A percentile compares a stretch with the other conserved stretches of the same genome.
phyloP scores from a whole-genome alignment of 1,140 invertebrate species.

The Apis dorsata region DNA sequence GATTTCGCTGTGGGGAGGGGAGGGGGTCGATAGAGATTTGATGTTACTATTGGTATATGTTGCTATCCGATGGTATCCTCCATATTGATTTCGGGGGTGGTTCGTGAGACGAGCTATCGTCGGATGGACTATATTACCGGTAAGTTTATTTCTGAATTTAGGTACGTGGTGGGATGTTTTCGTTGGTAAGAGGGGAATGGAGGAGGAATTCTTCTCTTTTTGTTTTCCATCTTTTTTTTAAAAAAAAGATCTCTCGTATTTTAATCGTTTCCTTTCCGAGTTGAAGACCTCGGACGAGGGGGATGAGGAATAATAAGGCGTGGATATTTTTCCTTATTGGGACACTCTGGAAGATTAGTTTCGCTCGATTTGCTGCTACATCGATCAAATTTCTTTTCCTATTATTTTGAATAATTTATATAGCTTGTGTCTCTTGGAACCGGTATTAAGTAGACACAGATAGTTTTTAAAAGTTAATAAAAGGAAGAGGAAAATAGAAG shows the following conservation, averaged over 20 bases:
- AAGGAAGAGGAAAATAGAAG: neutral
- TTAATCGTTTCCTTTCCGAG: too few relatives aligned
- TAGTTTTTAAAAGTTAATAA: neutral
- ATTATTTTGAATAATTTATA: neutral
- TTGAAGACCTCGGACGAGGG: neutral
- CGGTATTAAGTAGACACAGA: neutral
- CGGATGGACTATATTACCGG: neutral
- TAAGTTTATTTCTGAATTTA: neutral
- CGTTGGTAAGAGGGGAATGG: too few relatives aligned
- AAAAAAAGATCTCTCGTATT: too few relatives aligned
- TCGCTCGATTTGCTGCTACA: neutral
- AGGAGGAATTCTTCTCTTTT: too few relatives aligned
- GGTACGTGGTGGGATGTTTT: too few relatives aligned
- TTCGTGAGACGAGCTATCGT: neutral
- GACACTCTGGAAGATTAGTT: neutral
- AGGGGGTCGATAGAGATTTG: slow-evolving; percentile 12
- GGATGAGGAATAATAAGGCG: neutral
- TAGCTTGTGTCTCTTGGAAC: neutral
- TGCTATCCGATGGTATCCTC: neutral
- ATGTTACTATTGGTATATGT: slow-evolving; percentile 13
- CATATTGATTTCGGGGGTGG: slow-evolving; percentile 19
- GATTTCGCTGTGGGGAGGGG: neutral
- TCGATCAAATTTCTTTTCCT: neutral
- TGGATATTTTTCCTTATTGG: neutral
- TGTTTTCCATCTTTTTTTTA: too few relatives aligned